Percentiles rank a stretch among this genome's conserved stretches.
Conservation (phyloP, 2,113 vertebrate species). For the Pungitius pungitius region DNA sequence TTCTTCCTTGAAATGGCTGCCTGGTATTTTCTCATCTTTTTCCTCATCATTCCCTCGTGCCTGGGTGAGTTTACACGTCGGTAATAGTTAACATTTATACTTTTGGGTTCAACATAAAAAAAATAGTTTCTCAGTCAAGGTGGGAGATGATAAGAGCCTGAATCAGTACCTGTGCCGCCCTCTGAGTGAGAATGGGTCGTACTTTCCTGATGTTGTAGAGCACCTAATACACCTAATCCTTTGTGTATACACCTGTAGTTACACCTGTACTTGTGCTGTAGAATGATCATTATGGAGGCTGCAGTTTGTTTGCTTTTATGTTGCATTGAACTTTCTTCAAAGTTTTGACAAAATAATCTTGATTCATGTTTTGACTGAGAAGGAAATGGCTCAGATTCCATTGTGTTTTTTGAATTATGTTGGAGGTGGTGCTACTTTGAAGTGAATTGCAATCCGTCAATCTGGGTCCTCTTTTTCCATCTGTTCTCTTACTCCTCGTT, state of each 20-base stretch:
- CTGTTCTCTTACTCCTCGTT: background rate
- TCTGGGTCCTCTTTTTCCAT: background rate
- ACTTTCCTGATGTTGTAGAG: no score
- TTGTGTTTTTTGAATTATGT: background rate
- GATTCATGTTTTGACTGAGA: no score
- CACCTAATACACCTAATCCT: no score
- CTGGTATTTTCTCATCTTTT: background rate
- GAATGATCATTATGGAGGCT: no score
- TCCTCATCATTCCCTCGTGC: background rate
- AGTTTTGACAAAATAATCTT: no score
- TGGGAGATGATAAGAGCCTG: no score
- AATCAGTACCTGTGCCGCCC: no score
- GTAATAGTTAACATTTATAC: rapidly evolving
- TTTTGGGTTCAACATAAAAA: background rate
- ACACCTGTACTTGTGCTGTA: no score
- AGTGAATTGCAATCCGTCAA: background rate
- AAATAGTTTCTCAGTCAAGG: background rate
- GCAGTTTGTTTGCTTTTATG: no score
- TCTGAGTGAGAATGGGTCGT: no score
- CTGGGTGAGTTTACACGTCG: constrained; percentile 33
- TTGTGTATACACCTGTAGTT: no score
- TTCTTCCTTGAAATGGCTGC: constrained; percentile 24
- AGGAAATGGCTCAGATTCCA: background rate
- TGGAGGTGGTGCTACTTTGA: background rate
- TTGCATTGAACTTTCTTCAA: no score